Percentiles rank a stretch among this genome's conserved stretches.
These are phyloP conservation scores for Rhamphomyia laevipes DNA, from an alignment of 2,888 invertebrate genomes.

Conservation along the genomic window DNA sequence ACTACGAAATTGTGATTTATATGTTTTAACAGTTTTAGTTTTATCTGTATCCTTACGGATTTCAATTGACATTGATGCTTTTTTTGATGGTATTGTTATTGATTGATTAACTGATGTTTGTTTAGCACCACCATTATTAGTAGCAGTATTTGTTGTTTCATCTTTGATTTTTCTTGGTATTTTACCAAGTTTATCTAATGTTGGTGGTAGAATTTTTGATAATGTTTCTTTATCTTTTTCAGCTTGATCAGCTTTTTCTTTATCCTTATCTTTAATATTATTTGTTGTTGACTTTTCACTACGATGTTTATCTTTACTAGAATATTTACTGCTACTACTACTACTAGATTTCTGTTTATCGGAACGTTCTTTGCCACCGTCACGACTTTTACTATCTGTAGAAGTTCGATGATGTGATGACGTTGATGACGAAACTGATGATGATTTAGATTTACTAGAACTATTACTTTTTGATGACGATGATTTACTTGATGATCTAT, in stretches of 20 bases:
- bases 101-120: conserved; percentile 26
- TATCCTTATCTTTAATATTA: conserved; percentile 36
- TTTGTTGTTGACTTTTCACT: conserved; percentile 22
- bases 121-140: conserved; percentile 19
- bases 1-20: conserved; percentile 81
- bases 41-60: conserved; percentile 59
- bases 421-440: conserved; percentile 23
- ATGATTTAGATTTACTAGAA: conserved; percentile 24
- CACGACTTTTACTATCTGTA: conserved; percentile 14
- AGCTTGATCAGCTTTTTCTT: conserved; percentile 39
- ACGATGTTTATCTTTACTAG: conserved; percentile 23
- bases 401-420: conserved; percentile 25
- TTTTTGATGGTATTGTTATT: conserved; percentile 37
- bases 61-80: conserved; percentile 72
- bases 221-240: conserved; percentile 59
- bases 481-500: conserved; percentile 22
- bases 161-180: conserved; percentile 57
- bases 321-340: conserved; percentile 15
- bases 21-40: conserved; percentile 85
- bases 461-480: conserved; percentile 23
- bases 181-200: conserved; percentile 62
- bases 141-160: conserved; percentile 21
- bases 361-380: conserved; percentile 31
- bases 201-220: conserved; percentile 52
- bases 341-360: conserved; percentile 20